These are phyloP conservation scores for Hyles lineata DNA, from an alignment of 2,888 invertebrate species.

Conservation along the genomic window DNA sequence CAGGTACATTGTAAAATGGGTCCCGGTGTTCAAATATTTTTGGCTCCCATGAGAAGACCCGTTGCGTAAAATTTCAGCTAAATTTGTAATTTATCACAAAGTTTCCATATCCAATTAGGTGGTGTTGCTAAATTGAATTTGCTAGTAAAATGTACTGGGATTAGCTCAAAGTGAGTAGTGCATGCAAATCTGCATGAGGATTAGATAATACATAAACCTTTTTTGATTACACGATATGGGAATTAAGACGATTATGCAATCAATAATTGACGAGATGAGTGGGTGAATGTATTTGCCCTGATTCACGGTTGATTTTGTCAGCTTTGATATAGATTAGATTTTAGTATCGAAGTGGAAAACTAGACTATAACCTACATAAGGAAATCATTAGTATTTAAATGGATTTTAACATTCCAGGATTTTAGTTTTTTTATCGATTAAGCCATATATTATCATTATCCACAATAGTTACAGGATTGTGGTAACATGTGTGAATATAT, in stretches of 20 bases:
- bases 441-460: no score
- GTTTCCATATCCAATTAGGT: slow-evolving; percentile 25
- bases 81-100: slow-evolving; percentile 10
- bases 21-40: not conserved
- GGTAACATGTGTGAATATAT: no score
- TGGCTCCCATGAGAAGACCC: not conserved
- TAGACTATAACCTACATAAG: no score
- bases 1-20: not conserved
- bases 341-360: not conserved
- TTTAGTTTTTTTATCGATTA: no score
- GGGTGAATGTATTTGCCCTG: not conserved
- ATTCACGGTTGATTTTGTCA: not conserved
- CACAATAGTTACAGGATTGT: no score
- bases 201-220: slow-evolving; percentile 29
- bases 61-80: slow-evolving; percentile 1
- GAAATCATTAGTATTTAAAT: no score
- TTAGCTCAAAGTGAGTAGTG: slow-evolving; percentile 27
- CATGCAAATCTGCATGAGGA: slow-evolving; percentile 30
- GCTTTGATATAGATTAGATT: not conserved
- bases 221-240: slow-evolving; percentile 16
- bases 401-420: no score
- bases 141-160: slow-evolving; percentile 17
- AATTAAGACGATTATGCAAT: slow-evolving; percentile 31
- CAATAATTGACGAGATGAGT: not conserved
- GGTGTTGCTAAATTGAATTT: slow-evolving; percentile 25